phyloP scores from a whole-genome alignment of 1,140 invertebrate genomes.

The Euwallacea similis region DNA sequence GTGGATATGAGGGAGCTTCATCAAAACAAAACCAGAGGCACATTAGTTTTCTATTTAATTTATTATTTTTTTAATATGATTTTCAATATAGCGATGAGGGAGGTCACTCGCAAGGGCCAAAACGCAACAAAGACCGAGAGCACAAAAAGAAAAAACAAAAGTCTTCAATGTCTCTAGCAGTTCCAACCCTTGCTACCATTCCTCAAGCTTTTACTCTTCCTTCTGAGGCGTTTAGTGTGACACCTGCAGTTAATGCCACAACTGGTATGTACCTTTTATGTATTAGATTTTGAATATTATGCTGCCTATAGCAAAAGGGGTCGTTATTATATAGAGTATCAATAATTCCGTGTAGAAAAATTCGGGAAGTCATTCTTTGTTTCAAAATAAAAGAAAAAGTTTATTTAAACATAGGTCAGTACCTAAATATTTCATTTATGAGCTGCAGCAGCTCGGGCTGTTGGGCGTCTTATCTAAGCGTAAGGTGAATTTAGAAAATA shows the following conservation, averaged over 20 bases:
- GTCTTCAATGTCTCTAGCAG: slow-evolving; percentile 32
- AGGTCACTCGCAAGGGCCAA: slow-evolving; percentile 51
- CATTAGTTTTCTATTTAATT: slow-evolving; percentile 19
- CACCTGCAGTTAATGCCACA: slow-evolving; percentile 19
- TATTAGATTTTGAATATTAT: no score
- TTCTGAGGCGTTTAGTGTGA: slow-evolving; percentile 12
- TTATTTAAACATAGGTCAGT: no score
- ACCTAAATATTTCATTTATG: no score
- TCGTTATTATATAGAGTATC: no score
- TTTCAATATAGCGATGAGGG: slow-evolving; percentile 39
- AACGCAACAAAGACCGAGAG: slow-evolving; percentile 58
- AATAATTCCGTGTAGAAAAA: no score
- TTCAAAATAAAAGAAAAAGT: no score
- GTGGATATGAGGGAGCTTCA: slow-evolving; percentile 69
- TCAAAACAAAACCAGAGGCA: slow-evolving; percentile 53
- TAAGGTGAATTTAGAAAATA: no score
- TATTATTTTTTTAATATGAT: background rate
- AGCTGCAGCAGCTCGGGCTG: no score
- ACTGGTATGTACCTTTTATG: slow-evolving; percentile 30
- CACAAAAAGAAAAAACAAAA: slow-evolving; percentile 58
- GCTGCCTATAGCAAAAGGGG: no score
- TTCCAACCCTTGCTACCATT: slow-evolving; percentile 19
- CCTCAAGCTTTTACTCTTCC: slow-evolving; percentile 13
- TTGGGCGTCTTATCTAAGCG: no score
- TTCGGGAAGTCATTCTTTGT: no score